phyloP scores from a whole-genome alignment of 2,797 vertebrate genomes.

The Pagetopsis macropterus region DNA sequence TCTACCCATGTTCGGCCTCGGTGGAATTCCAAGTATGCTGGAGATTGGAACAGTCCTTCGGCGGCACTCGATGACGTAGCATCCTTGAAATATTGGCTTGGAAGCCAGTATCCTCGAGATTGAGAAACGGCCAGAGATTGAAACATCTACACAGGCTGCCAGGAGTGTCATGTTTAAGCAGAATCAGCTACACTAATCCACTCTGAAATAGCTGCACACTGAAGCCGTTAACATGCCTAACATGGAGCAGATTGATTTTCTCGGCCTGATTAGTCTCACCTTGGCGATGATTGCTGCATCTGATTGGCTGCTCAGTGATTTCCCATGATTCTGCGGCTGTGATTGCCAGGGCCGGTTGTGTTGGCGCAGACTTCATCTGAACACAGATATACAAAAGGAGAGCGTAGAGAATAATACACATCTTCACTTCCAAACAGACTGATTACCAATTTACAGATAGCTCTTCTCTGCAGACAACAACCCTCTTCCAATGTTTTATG shows the following conservation, averaged over 20 bases:
- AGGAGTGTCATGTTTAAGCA: conserved; percentile 33
- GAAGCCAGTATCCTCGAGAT: too few relatives aligned
- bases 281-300: conserved; percentile 47
- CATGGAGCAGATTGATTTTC: conserved; percentile 58
- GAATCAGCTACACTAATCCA: conserved; percentile 58
- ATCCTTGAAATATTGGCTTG: too few relatives aligned
- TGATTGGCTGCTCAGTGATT: conserved; percentile 66
- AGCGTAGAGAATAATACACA: conserved; percentile 10
- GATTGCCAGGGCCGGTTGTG: conserved; percentile 38
- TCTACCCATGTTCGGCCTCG: too few relatives aligned
- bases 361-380: conserved; percentile 40
- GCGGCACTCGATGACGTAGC: too few relatives aligned
- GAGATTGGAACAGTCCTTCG: too few relatives aligned
- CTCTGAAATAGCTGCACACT: conserved; percentile 46
- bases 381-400: conserved; percentile 37
- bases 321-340: conserved; percentile 49
- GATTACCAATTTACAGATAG: conserved; percentile 5
- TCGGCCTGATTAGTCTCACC: conserved; percentile 59
- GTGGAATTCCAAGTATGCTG: too few relatives aligned
- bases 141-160: background rate
- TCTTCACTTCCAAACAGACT: conserved; percentile 19
- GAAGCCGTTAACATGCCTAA: conserved; percentile 36
- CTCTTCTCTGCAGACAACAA: background rate
- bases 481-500: background rate
- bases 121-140: background rate